A percentile compares a stretch with the other conserved stretches of the same genome.
Conservation (phyloP, 1,140 invertebrate species). For the Dufourea novaeangliae region DNA sequence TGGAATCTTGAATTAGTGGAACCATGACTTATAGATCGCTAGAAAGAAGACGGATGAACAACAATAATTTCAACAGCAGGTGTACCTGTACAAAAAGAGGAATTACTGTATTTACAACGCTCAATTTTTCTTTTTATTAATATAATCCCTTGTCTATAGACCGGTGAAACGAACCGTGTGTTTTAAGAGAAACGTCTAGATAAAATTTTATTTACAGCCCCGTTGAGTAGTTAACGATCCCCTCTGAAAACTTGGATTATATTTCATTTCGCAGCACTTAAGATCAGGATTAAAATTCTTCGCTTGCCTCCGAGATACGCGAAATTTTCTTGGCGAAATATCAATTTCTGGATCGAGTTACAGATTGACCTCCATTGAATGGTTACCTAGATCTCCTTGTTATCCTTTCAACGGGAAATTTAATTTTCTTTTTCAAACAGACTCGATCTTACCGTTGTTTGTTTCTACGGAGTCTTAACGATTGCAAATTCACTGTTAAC, state of each 20-base stretch:
- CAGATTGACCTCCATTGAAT: background rate
- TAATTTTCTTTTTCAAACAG: constrained; percentile 30
- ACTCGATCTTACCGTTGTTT: background rate
- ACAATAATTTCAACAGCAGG: too few relatives aligned
- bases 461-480: background rate
- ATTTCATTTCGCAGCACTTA: background rate
- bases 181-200: too few relatives aligned
- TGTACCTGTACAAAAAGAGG: too few relatives aligned
- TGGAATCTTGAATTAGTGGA: too few relatives aligned
- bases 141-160: too few relatives aligned
- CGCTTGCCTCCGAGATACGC: background rate
- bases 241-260: background rate
- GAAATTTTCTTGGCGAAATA: background rate
- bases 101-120: too few relatives aligned
- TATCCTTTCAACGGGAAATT: constrained; percentile 20
- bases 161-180: too few relatives aligned
- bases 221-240: background rate
- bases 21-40: too few relatives aligned
- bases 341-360: background rate
- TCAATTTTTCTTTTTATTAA: too few relatives aligned
- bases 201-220: too few relatives aligned
- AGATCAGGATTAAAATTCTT: background rate
- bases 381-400: background rate
- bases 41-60: too few relatives aligned
- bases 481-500: background rate